A percentile compares a stretch with the other conserved stretches of the same genome.
Evolutionary conservation across 2,888 invertebrate species (phyloP).

Genomic region (Mimumesa dahlbomi): DNA sequence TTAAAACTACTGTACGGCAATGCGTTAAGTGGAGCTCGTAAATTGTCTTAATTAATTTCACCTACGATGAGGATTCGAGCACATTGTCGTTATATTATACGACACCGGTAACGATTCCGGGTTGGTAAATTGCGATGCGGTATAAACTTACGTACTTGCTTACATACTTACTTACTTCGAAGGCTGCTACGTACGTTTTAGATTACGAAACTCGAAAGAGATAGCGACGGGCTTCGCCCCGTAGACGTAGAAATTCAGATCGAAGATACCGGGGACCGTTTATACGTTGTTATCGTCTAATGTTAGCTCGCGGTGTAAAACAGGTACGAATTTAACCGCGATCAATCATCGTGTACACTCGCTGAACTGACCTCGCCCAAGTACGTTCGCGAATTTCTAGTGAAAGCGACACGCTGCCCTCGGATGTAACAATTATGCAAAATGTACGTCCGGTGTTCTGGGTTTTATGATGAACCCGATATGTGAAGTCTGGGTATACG

Average conservation of each 20-base stretch:
- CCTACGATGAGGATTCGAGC: not conserved
- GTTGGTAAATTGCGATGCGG: too few relatives aligned
- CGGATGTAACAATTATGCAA: constrained; percentile 52
- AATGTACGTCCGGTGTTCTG: constrained; percentile 31
- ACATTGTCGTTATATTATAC: not conserved
- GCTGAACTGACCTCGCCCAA: constrained; percentile 41
- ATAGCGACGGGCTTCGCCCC: too few relatives aligned
- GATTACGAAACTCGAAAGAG: not conserved
- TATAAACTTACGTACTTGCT: too few relatives aligned
- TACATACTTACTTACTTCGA: too few relatives aligned
- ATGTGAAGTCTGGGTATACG: too few relatives aligned
- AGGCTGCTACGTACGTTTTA: not conserved
- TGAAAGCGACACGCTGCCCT: constrained; percentile 38
- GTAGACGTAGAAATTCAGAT: not conserved
- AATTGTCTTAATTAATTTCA: constrained; percentile 18
- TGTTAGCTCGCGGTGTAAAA: constrained; percentile 28
- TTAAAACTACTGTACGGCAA: not conserved
- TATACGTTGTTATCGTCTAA: constrained; percentile 30
- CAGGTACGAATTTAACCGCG: constrained; percentile 44
- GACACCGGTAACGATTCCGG: not conserved
- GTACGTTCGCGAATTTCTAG: constrained; percentile 11
- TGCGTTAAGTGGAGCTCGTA: constrained; percentile 5
- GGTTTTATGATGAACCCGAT: constrained; percentile 36
- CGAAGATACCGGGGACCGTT: constrained; percentile 21
- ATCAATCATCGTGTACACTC: constrained; percentile 48